Base-by-base conservation (phyloP, 2,888 invertebrate genomes). In the Dryococelus australis region DNA sequence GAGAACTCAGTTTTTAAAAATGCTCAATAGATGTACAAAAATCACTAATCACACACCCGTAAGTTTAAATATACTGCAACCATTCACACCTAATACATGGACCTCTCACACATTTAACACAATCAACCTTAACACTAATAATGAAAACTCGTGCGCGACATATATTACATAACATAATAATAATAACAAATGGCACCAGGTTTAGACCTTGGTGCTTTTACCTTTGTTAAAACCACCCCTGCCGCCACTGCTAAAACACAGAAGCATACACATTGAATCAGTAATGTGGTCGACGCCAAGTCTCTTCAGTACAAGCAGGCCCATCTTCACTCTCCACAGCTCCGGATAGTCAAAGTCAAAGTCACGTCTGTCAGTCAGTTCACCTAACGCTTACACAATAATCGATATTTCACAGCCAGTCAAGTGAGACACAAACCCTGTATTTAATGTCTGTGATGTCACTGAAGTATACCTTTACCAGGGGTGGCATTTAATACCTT, bases 201-300 rank as follows among this genome's bases (percentile, higher is more conserved):
- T 94, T 93, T 93, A 94, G 93, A 94, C 95, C 94, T 95, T 95
- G 96, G 96, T 96, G 96, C 95, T 94, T 96, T 97, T 97, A 97
- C 97, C 97, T 97, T 97, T 97, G 95, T 97, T 97, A 97, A 94
- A 97, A 97, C 97, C 97, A 96, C 97, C 97, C 96, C 96, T 96
- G 96, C 96, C 96, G 96, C 97, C 97, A 96, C 95, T 95, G 96
- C 97, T 96, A 96, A 96, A 97, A 96, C 96, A 96, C 96, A 96
- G 95, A 96, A 95, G 90, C 88, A 89, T 95, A 95, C 94, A 95
- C 95, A 94, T 94, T 94, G 94, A 94, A 95, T 96, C 95, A 96
- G 95, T 96, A 95, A 94, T 65, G 65, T n/a, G 65, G 65, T 65
- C 65, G 80, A 86, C 84, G 43, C 65, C 86, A 79, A 65, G 65